Base-by-base conservation (phyloP, 2,113 vertebrate species). In the Platichthys flesus region DNA sequence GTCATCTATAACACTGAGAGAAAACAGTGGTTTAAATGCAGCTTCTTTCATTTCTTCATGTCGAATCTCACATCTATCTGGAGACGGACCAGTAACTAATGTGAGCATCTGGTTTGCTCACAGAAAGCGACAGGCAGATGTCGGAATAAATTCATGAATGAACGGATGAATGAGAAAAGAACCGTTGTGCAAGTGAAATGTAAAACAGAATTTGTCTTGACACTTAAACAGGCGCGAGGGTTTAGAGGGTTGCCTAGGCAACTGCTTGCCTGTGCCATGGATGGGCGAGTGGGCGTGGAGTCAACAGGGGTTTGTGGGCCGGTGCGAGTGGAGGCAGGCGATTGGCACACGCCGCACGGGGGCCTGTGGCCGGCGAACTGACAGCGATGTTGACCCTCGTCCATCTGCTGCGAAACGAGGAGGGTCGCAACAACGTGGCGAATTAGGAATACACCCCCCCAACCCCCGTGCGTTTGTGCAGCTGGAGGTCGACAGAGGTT, bases 201-300 rank as follows among this genome's bases (percentile, higher is more conserved):
- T 84, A 79, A 90, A 78, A 78, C 37, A 26, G 18, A 74, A 75
- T 89, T 90, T 74, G 61, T 89, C 85, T 91, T 80, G 71, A 90
- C 88, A 82, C 84, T 81, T 82, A 85, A 89, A 93, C 90, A 88
- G 86, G 70, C 87, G 35, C 58, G 18, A 91, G 80, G 83, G 90
- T 82, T 90, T 91, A 90, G 81, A 67, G 86, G 40, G 94, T 95
- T 95, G 91, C 94, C 94, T 90, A 84, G 94, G 94, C 92, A 95
- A 95, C 94, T 90, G 90, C 91, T 92, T 93, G 90, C 85, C 90
- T 89, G 80, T 88, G 86, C 83, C 56, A 74, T 85, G 60, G 88
- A 86, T 68, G 81, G 84, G 82, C 71, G 73, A 83, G 92, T 93
- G 87, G 91, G 90, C 69, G 88, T 83, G 86, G 83, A 89, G 91